Conservation (phyloP, 2,113 vertebrate genomes). For the Calidris pugnax region DNA sequence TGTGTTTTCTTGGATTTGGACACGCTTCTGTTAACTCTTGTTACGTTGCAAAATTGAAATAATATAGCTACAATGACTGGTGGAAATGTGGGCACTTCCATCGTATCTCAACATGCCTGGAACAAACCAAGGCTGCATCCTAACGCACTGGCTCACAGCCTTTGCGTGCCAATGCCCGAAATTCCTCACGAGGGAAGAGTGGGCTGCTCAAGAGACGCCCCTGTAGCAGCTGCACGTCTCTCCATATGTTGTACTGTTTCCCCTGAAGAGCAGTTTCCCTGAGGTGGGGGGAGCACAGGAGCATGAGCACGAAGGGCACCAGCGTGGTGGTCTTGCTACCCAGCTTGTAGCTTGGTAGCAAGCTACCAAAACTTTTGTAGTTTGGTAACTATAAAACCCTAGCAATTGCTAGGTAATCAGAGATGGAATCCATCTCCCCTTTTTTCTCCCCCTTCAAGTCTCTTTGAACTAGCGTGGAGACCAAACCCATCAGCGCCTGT, state of each 20-base stretch:
- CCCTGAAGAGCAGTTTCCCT: neutral
- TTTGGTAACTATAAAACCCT: neutral
- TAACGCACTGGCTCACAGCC: neutral
- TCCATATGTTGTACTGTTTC: neutral
- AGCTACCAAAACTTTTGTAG: too few relatives aligned
- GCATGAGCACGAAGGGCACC: neutral
- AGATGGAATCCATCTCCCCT: neutral
- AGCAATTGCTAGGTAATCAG: neutral
- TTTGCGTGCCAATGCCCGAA: neutral
- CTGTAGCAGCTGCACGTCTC: neutral
- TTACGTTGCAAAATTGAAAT: neutral
- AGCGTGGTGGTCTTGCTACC: accelerated
- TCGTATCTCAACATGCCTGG: accelerated
- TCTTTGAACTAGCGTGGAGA: neutral
- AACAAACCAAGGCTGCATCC: neutral
- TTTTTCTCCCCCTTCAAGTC: neutral
- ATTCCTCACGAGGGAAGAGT: neutral
- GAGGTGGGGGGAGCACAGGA: neutral
- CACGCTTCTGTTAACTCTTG: neutral
- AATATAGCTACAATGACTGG: neutral
- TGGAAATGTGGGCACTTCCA: neutral
- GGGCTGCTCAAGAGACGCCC: neutral
- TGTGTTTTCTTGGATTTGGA: neutral
- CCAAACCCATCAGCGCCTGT: neutral
- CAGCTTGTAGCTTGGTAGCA: neutral